Evolutionary conservation across 1,140 invertebrate genomes (phyloP).

Genomic region (Scaptodrosophila lebanonensis): DNA sequence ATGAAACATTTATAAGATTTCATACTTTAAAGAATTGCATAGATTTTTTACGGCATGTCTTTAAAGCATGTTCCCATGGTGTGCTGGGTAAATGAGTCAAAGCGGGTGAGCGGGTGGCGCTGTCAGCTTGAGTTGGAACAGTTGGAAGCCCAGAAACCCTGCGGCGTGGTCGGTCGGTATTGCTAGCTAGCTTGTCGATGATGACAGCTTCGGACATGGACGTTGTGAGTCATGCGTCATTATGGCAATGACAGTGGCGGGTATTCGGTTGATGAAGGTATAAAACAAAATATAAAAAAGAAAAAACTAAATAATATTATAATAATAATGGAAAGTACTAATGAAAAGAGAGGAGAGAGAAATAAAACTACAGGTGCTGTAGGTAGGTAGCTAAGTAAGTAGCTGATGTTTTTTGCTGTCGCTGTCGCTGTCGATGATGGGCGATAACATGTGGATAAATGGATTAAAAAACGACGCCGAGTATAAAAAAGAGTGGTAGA

Average conservation of each 20-base stretch:
- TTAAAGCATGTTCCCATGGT: no score
- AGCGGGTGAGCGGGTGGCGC: no score
- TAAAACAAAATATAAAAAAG: conserved; percentile 56
- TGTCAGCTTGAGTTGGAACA: no score
- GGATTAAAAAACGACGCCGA: conserved; percentile 55
- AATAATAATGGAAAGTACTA: conserved; percentile 72
- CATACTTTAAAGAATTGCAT: no score
- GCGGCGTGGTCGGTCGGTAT: conserved; percentile 29
- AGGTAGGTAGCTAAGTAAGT: conserved; percentile 45
- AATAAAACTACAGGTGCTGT: conserved; percentile 17
- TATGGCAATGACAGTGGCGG: no score
- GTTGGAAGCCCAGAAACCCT: no score
- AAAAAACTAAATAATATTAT: conserved; percentile 58
- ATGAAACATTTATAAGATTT: no score
- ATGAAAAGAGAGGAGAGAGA: conserved; percentile 36
- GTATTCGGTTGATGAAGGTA: conserved; percentile 45
- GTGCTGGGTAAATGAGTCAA: no score
- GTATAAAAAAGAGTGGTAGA: conserved; percentile 8
- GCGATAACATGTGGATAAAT: conserved; percentile 67
- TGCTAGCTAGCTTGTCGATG: conserved; percentile 3
- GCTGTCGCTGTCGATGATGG: conserved; percentile 42
- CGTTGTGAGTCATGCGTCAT: conserved; percentile 26
- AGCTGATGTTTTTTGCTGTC: conserved; percentile 4
- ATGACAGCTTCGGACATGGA: conserved; percentile 37
- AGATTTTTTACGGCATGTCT: no score